Conservation (phyloP, 2,113 vertebrate genomes). For the Bostrychus sinensis region DNA sequence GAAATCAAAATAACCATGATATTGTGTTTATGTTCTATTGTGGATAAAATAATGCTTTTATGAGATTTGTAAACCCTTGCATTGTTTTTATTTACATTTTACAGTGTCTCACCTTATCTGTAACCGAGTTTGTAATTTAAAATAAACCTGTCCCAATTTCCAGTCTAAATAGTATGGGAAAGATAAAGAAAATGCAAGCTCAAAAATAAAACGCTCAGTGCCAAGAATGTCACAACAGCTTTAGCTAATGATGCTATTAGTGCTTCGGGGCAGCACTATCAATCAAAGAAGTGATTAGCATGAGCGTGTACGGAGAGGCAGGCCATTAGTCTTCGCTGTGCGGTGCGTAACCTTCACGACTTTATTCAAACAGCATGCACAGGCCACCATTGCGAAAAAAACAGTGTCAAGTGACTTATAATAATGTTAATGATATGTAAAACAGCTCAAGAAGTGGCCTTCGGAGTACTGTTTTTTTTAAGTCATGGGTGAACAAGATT, state of each 20-base stretch:
- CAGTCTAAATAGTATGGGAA: conserved; percentile 43
- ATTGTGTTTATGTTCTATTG: too few relatives aligned
- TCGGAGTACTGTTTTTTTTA: not conserved
- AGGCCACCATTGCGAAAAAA: not conserved
- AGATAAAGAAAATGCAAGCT: conserved; percentile 35
- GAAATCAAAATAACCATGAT: too few relatives aligned
- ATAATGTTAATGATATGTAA: conserved; percentile 14
- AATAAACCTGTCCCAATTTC: conserved; percentile 39
- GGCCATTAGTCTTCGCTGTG: conserved; percentile 68
- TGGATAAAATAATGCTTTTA: too few relatives aligned
- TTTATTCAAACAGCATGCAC: conserved; percentile 22
- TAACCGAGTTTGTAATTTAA: too few relatives aligned
- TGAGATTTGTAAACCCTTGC: too few relatives aligned
- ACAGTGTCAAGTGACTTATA: not conserved
- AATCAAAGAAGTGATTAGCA: conserved; percentile 76
- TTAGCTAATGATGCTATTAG: conserved; percentile 76
- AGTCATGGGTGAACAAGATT: too few relatives aligned
- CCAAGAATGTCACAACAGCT: conserved; percentile 60
- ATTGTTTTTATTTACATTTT: too few relatives aligned
- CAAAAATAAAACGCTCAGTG: conserved; percentile 55
- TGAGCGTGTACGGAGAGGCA: conserved; percentile 61
- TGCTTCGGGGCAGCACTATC: conserved; percentile 60
- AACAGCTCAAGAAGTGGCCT: not conserved
- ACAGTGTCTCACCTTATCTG: too few relatives aligned
- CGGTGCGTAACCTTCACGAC: conserved; percentile 63